phyloP scores from a whole-genome alignment of 1,140 invertebrate species.

The Mycetomoellerius zeteki region DNA sequence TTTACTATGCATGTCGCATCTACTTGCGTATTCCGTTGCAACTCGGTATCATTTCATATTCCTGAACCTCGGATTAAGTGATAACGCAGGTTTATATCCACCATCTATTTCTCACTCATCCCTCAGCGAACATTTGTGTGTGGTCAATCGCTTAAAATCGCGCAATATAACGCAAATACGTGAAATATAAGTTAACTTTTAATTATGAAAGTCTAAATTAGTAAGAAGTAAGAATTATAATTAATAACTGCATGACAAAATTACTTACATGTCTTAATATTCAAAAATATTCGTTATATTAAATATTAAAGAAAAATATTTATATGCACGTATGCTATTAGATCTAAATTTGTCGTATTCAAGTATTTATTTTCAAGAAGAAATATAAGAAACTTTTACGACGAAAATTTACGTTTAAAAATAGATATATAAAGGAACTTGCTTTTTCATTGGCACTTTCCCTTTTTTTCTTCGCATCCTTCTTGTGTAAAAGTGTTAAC shows the following conservation, averaged over 20 bases:
- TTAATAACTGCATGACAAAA: background rate
- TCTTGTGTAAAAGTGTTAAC: too few relatives aligned
- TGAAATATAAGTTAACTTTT: background rate
- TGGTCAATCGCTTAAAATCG: slow-evolving; percentile 20
- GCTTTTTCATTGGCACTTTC: background rate
- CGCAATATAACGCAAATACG: background rate
- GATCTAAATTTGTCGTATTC: background rate
- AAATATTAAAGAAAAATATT: background rate
- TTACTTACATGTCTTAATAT: background rate
- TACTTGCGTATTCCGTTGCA: slow-evolving; percentile 12
- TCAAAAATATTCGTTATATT: background rate
- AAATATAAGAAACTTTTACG: background rate
- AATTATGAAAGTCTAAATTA: background rate
- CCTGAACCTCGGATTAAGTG: slow-evolving; percentile 19
- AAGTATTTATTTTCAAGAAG: background rate
- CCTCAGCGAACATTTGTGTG: background rate
- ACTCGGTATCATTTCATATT: slow-evolving; percentile 25
- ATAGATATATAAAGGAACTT: background rate
- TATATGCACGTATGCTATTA: background rate
- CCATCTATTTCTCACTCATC: slow-evolving; percentile 15
- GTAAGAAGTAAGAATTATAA: background rate
- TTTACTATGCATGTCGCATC: slow-evolving; percentile 35
- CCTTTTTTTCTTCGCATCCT: background rate
- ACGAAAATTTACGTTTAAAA: background rate
- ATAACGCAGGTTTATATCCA: slow-evolving; percentile 42